A percentile compares a stretch with the other conserved stretches of the same genome.
phyloP scores from a whole-genome alignment of 2,888 invertebrate species.

The Petrolisthes manimaculis region DNA sequence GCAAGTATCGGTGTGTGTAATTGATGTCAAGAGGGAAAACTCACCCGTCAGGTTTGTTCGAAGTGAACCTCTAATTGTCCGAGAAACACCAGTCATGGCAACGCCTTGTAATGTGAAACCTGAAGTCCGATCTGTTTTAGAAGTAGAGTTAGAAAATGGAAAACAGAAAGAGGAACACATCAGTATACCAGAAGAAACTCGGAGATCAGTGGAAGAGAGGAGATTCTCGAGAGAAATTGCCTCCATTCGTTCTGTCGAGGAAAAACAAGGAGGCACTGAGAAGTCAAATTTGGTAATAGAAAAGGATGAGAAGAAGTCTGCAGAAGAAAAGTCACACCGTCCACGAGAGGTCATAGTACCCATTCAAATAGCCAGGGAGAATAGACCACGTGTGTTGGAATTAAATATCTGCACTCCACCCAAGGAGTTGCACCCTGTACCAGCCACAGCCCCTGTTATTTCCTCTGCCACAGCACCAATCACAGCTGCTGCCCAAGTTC shows the following conservation, averaged over 20 bases:
- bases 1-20: conserved; percentile 60
- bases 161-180: conserved; percentile 44
- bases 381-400: conserved; percentile 39
- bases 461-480: conserved; percentile 6
- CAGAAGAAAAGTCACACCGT: not conserved
- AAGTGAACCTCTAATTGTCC: conserved; percentile 56
- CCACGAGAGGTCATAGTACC: conserved; percentile 44
- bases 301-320: conserved; percentile 9
- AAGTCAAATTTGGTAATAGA: conserved; percentile 8
- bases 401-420: conserved; percentile 27
- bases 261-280: conserved; percentile 1
- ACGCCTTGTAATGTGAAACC: conserved; percentile 45
- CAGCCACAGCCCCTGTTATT: conserved; percentile 20
- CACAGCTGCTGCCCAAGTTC: not conserved
- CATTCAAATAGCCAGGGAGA: conserved; percentile 42
- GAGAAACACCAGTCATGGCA: conserved; percentile 57
- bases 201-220: not conserved
- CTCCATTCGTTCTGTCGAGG: conserved; percentile 6
- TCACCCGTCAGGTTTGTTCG: conserved; percentile 57
- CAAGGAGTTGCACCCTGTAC: conserved; percentile 17
- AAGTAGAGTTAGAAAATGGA: conserved; percentile 43
- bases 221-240: conserved; percentile 16
- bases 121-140: conserved; percentile 41
- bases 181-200: conserved; percentile 18
- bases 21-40: conserved; percentile 53